A percentile compares a stretch with the other conserved stretches of the same genome.
phyloP scores from a whole-genome alignment of 1,140 invertebrate species.

The Armadillidium nasatum region DNA sequence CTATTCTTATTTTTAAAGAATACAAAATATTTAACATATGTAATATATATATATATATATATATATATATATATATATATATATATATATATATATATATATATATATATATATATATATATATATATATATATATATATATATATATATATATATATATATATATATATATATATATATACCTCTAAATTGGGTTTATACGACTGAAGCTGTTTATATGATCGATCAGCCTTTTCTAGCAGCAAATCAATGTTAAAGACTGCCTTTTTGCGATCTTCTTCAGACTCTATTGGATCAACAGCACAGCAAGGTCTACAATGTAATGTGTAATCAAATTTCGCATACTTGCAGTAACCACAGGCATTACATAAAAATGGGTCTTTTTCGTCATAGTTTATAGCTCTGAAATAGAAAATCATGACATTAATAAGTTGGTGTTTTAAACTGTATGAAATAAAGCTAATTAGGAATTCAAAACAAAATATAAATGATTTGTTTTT shows the following conservation, averaged over 20 bases:
- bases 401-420: constrained; percentile 53
- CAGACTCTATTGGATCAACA: constrained; percentile 93
- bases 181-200: constrained; percentile 85
- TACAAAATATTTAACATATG: too few relatives aligned
- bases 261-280: constrained; percentile 93
- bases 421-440: too few relatives aligned
- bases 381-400: constrained; percentile 98
- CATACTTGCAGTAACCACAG: constrained; percentile 98
- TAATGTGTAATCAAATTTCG: constrained; percentile 94
- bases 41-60: too few relatives aligned
- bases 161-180: constrained; percentile 34
- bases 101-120: too few relatives aligned
- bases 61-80: too few relatives aligned
- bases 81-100: too few relatives aligned
- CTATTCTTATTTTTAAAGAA: too few relatives aligned
- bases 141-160: too few relatives aligned
- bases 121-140: too few relatives aligned
- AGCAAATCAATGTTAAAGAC: constrained; percentile 82
- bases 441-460: too few relatives aligned
- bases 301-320: constrained; percentile 86
- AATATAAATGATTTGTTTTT: too few relatives aligned
- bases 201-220: constrained; percentile 81
- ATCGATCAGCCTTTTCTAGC: constrained; percentile 88
- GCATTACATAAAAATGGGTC: constrained; percentile 98
- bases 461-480: too few relatives aligned